Conservation (phyloP, 2,888 invertebrate genomes). For the Perdita meconis region DNA sequence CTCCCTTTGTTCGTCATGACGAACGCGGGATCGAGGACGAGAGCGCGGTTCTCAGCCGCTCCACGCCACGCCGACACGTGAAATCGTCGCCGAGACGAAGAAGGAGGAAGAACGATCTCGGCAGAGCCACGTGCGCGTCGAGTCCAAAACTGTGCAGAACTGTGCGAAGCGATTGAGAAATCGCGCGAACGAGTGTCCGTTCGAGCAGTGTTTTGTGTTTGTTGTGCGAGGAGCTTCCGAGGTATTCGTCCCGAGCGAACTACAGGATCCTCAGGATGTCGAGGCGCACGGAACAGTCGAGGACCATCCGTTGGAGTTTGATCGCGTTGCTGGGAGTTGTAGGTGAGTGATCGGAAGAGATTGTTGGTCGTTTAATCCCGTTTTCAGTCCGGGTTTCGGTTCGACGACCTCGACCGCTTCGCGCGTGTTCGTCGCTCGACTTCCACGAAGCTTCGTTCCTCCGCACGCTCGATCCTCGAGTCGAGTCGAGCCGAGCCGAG, state of each 20-base stretch:
- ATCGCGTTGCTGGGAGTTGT: conserved; percentile 50
- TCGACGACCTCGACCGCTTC: conserved; percentile 10
- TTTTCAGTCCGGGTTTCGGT: background rate
- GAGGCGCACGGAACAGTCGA: conserved; percentile 9
- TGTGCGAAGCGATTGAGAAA: background rate
- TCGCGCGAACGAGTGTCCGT: background rate
- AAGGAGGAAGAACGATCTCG: background rate
- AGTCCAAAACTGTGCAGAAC: background rate
- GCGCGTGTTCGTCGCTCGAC: conserved; percentile 3
- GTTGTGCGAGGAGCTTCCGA: conserved; percentile 5
- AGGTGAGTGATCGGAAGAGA: conserved; percentile 51
- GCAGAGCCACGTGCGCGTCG: background rate
- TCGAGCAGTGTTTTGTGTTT: conserved; percentile 14
- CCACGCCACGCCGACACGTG: conserved; percentile 19
- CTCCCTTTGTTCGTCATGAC: conserved; percentile 25
- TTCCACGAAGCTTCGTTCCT: conserved; percentile 1
- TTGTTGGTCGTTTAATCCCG: conserved; percentile 2
- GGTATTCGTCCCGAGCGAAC: background rate
- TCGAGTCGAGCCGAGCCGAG: conserved; percentile 1
- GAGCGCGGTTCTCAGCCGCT: background rate
- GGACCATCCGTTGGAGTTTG: conserved; percentile 43
- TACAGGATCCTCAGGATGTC: background rate
- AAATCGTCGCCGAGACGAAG: background rate
- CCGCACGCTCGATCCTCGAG: conserved; percentile 17
- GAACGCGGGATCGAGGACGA: conserved; percentile 21